Evolutionary conservation across 2,888 invertebrate genomes (phyloP), one percentile per base, ranked within the genome.

Genomic region (Cyaniris semiargus): DNA sequence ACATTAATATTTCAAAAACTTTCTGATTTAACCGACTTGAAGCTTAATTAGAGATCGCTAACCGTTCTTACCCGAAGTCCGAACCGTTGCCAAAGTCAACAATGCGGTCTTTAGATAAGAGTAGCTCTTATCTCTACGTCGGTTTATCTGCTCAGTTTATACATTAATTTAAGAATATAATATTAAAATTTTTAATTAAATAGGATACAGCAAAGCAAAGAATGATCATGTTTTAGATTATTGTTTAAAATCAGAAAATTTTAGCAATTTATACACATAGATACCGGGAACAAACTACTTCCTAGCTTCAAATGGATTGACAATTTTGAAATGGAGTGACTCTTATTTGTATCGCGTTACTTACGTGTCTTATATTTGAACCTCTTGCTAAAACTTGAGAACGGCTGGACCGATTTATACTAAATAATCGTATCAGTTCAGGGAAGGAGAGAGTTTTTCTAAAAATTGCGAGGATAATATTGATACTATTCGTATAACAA

Each of bases 11-110:
- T 72, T n/a, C 44, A 72, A 44, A 44, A 72, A 72, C 72, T 72
- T 72, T 72, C 72, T 23, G 72, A 72, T 72, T 72, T 72, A 44
- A 44, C 72, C 72, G 44, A 72, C 44, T 72, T 72, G 38, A 44
- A 72, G 72, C 66, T 66, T 31, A 66, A 66, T 66, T 66, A 66
- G 27, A 66, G 27, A 66, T 66, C 5, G 27, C 66, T 15, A 66
- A 66, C 66, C 66, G 66, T 66, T 66, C 27, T 66, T 27, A 18
- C 10, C 23, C 6, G 60, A 31, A 66, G 15, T 3, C 23, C 6
- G 60, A 31, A 66, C 66, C 66, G 66, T 27, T 66, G 66, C 66
- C 66, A 31, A 66, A 18, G 66, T 15, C 27, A 31, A 66, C 66
- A 66, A 27, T 27, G 15, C 27, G 66, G 27, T 27, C 13, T 66